These are phyloP conservation scores for Megalopta genalis DNA, from an alignment of 1,140 invertebrate genomes.

Conservation along the genomic window DNA sequence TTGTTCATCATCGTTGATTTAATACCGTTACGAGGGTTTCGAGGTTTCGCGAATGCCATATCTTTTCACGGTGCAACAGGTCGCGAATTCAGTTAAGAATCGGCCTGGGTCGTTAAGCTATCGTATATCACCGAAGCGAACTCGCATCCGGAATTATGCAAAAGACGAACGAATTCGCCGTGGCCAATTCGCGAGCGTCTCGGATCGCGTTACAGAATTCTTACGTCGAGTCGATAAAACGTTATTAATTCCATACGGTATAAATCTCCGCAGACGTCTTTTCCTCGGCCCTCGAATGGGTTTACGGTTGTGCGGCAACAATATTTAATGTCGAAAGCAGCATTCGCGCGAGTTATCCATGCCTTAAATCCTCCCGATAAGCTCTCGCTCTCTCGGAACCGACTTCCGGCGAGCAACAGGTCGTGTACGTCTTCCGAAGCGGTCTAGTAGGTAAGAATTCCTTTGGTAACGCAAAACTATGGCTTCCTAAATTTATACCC, in stretches of 20 bases:
- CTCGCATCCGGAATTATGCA: neutral
- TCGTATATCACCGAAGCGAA: slow-evolving; percentile 10
- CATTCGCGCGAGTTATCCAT: too few relatives aligned
- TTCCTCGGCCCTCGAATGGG: too few relatives aligned
- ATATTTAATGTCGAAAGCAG: too few relatives aligned
- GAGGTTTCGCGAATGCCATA: slow-evolving; percentile 72
- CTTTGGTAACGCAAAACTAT: slow-evolving; percentile 55
- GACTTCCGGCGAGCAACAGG: slow-evolving; percentile 45
- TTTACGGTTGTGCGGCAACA: too few relatives aligned
- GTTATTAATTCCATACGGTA: too few relatives aligned
- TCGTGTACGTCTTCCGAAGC: slow-evolving; percentile 42
- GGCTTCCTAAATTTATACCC: slow-evolving; percentile 44
- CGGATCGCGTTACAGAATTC: too few relatives aligned
- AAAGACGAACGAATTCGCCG: neutral
- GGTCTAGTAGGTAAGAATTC: slow-evolving; percentile 50
- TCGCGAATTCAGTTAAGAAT: slow-evolving; percentile 69
- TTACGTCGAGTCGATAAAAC: neutral
- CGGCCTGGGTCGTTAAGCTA: slow-evolving; percentile 71
- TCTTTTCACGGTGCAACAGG: slow-evolving; percentile 68
- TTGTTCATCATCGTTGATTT: slow-evolving; percentile 58
- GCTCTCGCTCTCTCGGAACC: neutral
- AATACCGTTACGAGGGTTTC: slow-evolving; percentile 66
- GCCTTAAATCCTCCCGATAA: neutral
- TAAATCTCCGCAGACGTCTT: too few relatives aligned
- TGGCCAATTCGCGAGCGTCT: too few relatives aligned